These are phyloP conservation scores for Tapera naevia DNA, from an alignment of 2,797 vertebrate genomes.

Conservation along the genomic window DNA sequence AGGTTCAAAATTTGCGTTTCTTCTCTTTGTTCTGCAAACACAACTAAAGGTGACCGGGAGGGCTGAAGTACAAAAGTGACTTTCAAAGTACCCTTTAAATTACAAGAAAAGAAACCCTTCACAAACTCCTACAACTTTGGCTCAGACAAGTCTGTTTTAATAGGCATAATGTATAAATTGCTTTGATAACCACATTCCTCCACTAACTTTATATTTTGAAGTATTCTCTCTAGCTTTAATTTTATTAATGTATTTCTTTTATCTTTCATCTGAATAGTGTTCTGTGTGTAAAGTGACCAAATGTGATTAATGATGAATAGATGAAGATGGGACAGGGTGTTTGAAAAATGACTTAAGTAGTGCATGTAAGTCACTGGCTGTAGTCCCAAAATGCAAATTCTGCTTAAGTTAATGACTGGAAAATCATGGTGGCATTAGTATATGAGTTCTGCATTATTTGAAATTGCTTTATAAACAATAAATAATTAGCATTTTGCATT, in stretches of 20 bases:
- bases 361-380: constrained; percentile 81
- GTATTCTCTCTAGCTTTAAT: constrained; percentile 70
- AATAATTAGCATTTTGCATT: constrained; percentile 77
- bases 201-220: constrained; percentile 75
- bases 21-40: neutral
- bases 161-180: constrained; percentile 48
- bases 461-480: constrained; percentile 82
- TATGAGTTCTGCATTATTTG: constrained; percentile 71
- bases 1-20: neutral
- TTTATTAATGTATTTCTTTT: constrained; percentile 84
- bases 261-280: constrained; percentile 81
- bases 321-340: constrained; percentile 81
- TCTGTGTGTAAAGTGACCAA: constrained; percentile 82
- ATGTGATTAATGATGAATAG: constrained; percentile 85
- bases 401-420: constrained; percentile 82
- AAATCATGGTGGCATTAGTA: constrained; percentile 76
- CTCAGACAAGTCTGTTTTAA: constrained; percentile 28
- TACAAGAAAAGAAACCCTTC: neutral
- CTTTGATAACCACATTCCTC: constrained; percentile 66
- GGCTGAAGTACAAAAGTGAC: neutral
- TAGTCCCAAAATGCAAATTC: constrained; percentile 86
- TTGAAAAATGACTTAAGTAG: constrained; percentile 84
- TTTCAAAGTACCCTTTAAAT: neutral
- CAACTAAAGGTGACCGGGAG: neutral
- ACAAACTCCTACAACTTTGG: neutral